phyloP scores from a whole-genome alignment of 1,140 invertebrate genomes.

The Coelopa frigida region DNA sequence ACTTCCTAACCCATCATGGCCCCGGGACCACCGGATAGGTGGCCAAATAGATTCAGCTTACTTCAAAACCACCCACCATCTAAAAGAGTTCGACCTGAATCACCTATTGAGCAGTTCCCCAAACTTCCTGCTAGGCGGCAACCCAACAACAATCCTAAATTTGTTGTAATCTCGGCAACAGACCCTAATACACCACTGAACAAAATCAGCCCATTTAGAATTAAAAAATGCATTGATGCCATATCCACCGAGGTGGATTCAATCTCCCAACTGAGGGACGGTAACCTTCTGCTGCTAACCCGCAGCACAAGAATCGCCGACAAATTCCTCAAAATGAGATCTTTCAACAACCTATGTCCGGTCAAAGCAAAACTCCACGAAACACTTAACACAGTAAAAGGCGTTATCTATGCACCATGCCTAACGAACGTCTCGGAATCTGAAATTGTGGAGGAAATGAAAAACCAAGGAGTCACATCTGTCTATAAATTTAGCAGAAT shows the following conservation, averaged over 20 bases:
- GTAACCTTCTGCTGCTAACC: slow-evolving; percentile 1
- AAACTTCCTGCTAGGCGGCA: too few relatives aligned
- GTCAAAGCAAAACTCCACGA: slow-evolving; percentile 7
- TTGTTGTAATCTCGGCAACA: too few relatives aligned
- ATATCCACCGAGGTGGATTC: too few relatives aligned
- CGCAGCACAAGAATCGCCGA: not conserved
- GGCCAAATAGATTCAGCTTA: too few relatives aligned
- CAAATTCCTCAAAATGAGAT: slow-evolving; percentile 7
- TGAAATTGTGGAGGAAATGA: slow-evolving; percentile 4
- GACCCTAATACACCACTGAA: too few relatives aligned
- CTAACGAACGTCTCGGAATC: too few relatives aligned
- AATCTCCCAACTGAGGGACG: slow-evolving; percentile 8
- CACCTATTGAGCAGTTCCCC: too few relatives aligned
- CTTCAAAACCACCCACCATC: too few relatives aligned
- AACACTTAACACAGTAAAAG: slow-evolving; percentile 5
- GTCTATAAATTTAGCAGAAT: slow-evolving; percentile 5
- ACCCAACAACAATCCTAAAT: too few relatives aligned
- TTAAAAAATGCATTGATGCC: slow-evolving; percentile 4
- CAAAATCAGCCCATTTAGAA: slow-evolving; percentile 5
- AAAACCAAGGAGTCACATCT: not conserved
- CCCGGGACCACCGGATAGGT: too few relatives aligned
- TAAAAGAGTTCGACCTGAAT: too few relatives aligned
- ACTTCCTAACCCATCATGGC: too few relatives aligned
- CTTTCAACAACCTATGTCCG: slow-evolving; percentile 2
- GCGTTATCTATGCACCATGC: slow-evolving; percentile 1